Evolutionary conservation across 2,888 invertebrate species (phyloP), one percentile per base, ranked within the genome.

Genomic region (Teinopalpus imperialis): DNA sequence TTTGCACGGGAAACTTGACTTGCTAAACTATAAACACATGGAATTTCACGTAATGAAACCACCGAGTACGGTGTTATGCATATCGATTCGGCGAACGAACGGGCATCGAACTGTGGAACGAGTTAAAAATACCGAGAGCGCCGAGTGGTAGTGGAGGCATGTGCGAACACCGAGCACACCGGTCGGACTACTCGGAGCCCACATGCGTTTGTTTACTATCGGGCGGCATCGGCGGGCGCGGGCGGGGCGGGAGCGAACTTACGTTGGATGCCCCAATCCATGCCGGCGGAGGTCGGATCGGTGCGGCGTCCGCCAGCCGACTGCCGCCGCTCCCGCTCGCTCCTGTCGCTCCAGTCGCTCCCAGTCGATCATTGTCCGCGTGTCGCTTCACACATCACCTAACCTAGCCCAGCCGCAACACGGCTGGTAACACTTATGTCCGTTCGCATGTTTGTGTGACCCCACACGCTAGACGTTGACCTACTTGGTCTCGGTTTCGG

Each of bases 131-230:
- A 88, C 79, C 82, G 72, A 67, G 61, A 66, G 66, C 69, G 70
- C 69, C 74, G 70, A 72, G 75, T 66, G 76, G 77, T n/a, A n/a
- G n/a, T n/a, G 79, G 83, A 79, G 86, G 81, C 83, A 78, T 82
- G 81, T 75, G 83, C 76, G 81, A 72, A 62, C 73, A 81, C 80
- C 76, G 81, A 72, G 63, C 73, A 81, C 80, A 87, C 86, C 83
- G 85, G 87, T 85, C 81, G 56, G 73, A 85, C 86, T 80, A 76
- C 77, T 82, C 69, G 53, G 65, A 58, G 57, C 71, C 68, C 87
- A 85, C 87, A 86, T 87, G 86, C 81, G 83, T 87, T 86, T 88
- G 87, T 88, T 88, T 88, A 88, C 87, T 80, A 86, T 82, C 79
- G 72, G 67, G 53, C 63, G 59, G 64, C 73, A 74, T 74, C 76